Evolutionary conservation across 2,888 invertebrate species (phyloP).

Genomic region (Fragum sueziense): DNA sequence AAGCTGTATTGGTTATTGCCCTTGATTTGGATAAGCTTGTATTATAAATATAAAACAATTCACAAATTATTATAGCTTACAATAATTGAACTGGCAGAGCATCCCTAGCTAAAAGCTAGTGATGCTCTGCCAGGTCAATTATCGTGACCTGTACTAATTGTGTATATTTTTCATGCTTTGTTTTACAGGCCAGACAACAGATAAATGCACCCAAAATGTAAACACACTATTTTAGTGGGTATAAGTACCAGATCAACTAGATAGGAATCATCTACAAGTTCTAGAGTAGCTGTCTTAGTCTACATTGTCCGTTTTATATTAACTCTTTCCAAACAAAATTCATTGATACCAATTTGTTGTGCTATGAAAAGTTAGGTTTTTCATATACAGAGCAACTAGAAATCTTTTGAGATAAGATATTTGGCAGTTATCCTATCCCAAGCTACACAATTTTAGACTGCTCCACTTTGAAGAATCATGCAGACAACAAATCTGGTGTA

Average conservation of each 20-base stretch:
- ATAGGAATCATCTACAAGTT: slow-evolving; percentile 22
- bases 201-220: slow-evolving; percentile 11
- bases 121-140: neutral
- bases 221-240: slow-evolving; percentile 20
- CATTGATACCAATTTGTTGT: no score
- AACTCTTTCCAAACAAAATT: neutral
- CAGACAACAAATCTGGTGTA: no score
- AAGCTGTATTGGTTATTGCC: neutral
- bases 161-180: neutral
- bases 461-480: neutral
- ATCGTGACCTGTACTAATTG: neutral
- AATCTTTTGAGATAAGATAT: no score
- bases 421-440: no score
- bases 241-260: slow-evolving; percentile 12
- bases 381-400: no score
- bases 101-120: no score
- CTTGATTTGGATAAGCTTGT: neutral
- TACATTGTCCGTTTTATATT: slow-evolving; percentile 18
- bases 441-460: neutral
- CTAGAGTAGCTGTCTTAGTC: slow-evolving; percentile 33
- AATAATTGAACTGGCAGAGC: no score
- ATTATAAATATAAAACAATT: neutral
- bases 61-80: no score
- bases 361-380: no score
- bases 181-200: slow-evolving; percentile 2